phyloP scores from a whole-genome alignment of 2,797 vertebrate species.

The Todus mexicanus region DNA sequence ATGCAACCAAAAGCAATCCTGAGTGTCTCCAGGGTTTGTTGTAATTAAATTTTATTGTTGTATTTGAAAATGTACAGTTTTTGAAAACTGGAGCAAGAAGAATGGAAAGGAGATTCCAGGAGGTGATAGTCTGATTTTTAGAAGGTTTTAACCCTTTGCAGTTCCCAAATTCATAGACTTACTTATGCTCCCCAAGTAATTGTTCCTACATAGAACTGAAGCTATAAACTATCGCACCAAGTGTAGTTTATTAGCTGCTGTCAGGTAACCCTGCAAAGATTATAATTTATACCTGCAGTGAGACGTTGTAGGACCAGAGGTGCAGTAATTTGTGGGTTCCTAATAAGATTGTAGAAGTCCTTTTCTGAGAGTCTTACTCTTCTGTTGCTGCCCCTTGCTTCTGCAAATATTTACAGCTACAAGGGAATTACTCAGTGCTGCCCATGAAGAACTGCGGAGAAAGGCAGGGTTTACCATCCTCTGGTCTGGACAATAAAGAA shows the following conservation, averaged over 20 bases:
- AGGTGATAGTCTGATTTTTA: not conserved
- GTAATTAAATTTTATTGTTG: conserved; percentile 61
- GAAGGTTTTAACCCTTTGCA: conserved; percentile 14
- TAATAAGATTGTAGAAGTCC: not conserved
- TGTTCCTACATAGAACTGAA: not conserved
- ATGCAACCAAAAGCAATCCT: conserved; percentile 46
- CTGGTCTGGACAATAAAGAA: not conserved
- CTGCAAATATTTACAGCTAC: not conserved
- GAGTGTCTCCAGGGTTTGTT: conserved; percentile 36
- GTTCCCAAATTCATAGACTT: not conserved
- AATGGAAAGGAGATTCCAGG: conserved; percentile 3
- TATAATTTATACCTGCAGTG: not conserved
- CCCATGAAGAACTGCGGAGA: not conserved
- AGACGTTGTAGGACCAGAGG: not conserved
- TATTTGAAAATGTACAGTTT: conserved; percentile 40
- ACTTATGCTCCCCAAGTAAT: not conserved
- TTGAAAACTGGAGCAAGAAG: conserved; percentile 6
- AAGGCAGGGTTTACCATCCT: not conserved
- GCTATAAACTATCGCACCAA: not conserved
- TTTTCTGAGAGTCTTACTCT: not conserved
- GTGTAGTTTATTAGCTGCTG: not conserved
- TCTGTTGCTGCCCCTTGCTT: not conserved
- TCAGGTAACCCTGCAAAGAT: not conserved
- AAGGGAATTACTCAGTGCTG: not conserved
- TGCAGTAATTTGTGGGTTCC: not conserved